Evolutionary conservation across 2,113 vertebrate species (phyloP), one percentile per base, ranked within the genome.

Genomic region (Danionella cerebrum): DNA sequence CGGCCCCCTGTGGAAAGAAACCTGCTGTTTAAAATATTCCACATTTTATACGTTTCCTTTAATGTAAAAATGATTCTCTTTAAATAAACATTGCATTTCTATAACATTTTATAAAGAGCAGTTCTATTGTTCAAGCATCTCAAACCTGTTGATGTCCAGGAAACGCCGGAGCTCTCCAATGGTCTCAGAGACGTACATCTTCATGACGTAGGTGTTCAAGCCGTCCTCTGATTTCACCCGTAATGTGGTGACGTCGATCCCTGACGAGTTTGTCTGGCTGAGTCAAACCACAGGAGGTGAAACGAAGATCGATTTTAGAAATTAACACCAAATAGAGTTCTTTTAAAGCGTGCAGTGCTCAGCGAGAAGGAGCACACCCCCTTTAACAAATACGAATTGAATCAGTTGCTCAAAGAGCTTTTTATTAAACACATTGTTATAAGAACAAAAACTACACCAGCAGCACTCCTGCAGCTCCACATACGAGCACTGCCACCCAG

Each of bases 141-240:
- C 25, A 18, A 31, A 95, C 95, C 94, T 92, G 85, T 84, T 52
- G 3, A 33, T 33, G 29, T 91, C 69, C 1, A 98, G 88, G 60
- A 84, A 83, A 14, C 14, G 45, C 3, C 91, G 88, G 74, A 98
- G 83, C 2, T 94, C 82, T 7, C 90, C 88, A 0, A 97, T 67
- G 0, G 93, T 96, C 55, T 93, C 92, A 0, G 84, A 83, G 5
- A 68, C 76, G 22, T 57, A 53, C 94, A 98, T 91, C 81, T 78
- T 89, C 11, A 95, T 2, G 0, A 89, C 4, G 24, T 89, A 95
- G 0, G 69, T 88, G 14, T 75, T 78, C 57, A 90, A 85, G 5
- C 92, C 91, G 0, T 90, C 88, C 81, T 96, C 95, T 0, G 93
- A 94, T 65, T 81, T 92, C 78, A 97, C 65, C 19, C 91, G 87